Percentiles rank a stretch among this genome's conserved stretches.
phyloP scores from a whole-genome alignment of 2,888 invertebrate genomes.

The Allygus modestus region DNA sequence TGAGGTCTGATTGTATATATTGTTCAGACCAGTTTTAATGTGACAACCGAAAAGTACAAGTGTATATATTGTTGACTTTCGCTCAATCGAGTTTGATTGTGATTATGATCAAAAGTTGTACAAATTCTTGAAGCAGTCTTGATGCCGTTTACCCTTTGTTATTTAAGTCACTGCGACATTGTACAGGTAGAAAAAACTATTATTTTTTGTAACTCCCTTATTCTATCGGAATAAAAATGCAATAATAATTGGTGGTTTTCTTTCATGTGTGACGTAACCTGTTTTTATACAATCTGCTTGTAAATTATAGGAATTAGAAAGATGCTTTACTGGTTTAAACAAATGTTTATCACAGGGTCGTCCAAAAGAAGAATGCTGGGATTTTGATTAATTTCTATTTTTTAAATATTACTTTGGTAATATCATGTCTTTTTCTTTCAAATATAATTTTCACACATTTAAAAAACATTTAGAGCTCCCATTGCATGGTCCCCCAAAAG shows the following conservation, averaged over 20 bases:
- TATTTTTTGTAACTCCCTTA: constrained; percentile 60
- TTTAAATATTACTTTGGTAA: too few species aligned
- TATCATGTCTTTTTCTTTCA: too few species aligned
- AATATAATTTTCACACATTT: too few species aligned
- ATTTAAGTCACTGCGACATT: constrained; percentile 54
- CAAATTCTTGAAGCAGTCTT: constrained; percentile 52
- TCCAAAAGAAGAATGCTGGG: too few species aligned
- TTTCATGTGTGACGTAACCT: too few species aligned
- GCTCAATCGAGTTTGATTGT: constrained; percentile 60
- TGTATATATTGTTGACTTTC: constrained; percentile 59
- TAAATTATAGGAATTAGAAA: too few species aligned
- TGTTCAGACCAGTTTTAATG: constrained; percentile 54
- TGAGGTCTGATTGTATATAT: constrained; percentile 54
- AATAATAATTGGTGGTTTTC: constrained; percentile 23
- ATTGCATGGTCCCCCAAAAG: too few species aligned
- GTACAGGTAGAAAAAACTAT: constrained; percentile 60
- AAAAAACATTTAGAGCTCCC: too few species aligned
- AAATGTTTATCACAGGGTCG: too few species aligned
- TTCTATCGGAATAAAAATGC: constrained; percentile 58
- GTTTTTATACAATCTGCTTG: too few species aligned
- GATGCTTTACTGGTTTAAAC: too few species aligned
- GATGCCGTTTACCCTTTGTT: constrained; percentile 54
- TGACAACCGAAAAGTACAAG: constrained; percentile 56
- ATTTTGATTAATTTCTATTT: too few species aligned
- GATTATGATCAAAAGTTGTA: constrained; percentile 59